Base-by-base conservation (phyloP, 2,888 invertebrate species). In the Ochropleura plecta region DNA sequence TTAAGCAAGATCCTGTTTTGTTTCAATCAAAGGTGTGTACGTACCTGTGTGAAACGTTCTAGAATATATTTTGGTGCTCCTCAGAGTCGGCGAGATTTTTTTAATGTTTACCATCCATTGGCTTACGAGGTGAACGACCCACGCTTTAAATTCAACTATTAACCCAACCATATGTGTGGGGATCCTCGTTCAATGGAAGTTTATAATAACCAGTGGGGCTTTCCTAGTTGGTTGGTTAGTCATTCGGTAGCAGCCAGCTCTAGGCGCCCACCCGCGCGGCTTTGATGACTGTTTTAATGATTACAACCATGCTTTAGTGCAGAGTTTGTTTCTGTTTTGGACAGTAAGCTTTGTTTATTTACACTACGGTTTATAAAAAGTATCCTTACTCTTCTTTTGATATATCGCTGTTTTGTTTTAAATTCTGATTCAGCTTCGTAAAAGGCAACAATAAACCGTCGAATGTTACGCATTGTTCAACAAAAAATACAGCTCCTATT, bases 101-200 rank as follows among this genome's bases (percentile, higher is more conserved):
- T 60, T 51, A 83, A 74, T 77, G 70, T 86, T 88, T 85, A 89
- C 88, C 85, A 87, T 86, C 89, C 80, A 86, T 88, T 84, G 82
- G 76, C 82, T 83, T 76, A 80, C 77, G 89, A 91, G 94, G 91
- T 94, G 91, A 94, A 94, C 86, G 93, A 93, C 90, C 93, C 85
- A 78, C 82, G 81, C 84, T 88, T 86, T 76, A 88, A 91, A 90
- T 86, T 90, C 86, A 86, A 88, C 89, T 90, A 90, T 90, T 89
- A 93, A 84, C 82, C 90, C 79, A 83, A 86, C 89, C 78, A 88
- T 85, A 80, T 86, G 80, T 84, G 88, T 88, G 81, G 79, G 90
- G 85, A 83, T 84, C 83, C 83, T 87, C 78, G 82, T 82, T 85
- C 81, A 86, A 79, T 88, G 77, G 74, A 77, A 75, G 80, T 85